Conservation (phyloP, 2,888 invertebrate genomes). For the Zelleria hepariella region DNA sequence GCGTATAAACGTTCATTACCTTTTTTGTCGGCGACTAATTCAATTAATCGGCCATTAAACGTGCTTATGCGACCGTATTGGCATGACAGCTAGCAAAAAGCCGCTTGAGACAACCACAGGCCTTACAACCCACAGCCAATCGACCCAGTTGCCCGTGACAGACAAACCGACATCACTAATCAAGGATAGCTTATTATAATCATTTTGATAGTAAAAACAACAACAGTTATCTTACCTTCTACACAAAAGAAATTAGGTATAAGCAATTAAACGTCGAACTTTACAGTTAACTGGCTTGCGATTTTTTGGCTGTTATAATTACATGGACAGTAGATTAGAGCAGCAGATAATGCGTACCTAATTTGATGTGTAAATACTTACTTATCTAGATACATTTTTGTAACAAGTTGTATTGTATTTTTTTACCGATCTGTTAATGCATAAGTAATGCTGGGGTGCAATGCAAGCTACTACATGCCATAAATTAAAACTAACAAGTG, state of each 20-base stretch:
- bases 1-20: constrained; percentile 16
- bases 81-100: constrained; percentile 42
- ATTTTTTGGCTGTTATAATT: constrained; percentile 3
- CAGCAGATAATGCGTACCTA: neutral
- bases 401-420: too few relatives aligned
- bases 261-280: constrained; percentile 23
- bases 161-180: constrained; percentile 37
- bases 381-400: too few relatives aligned
- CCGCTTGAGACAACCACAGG: constrained; percentile 15
- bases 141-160: constrained; percentile 45
- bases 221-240: constrained; percentile 36
- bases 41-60: constrained; percentile 46
- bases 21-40: constrained; percentile 38
- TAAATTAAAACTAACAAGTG: too few relatives aligned
- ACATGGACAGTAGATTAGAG: neutral
- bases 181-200: constrained; percentile 25
- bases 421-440: too few relatives aligned
- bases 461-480: too few relatives aligned
- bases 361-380: too few relatives aligned
- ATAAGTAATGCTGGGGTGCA: too few relatives aligned
- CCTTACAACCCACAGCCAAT: neutral
- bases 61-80: constrained; percentile 35
- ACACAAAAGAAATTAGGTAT: constrained; percentile 35
- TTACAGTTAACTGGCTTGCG: constrained; percentile 9
- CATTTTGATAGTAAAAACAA: constrained; percentile 37